These are phyloP conservation scores for Drosophila pseudotakahashii DNA, from an alignment of 2,888 invertebrate genomes.

Conservation along the genomic window DNA sequence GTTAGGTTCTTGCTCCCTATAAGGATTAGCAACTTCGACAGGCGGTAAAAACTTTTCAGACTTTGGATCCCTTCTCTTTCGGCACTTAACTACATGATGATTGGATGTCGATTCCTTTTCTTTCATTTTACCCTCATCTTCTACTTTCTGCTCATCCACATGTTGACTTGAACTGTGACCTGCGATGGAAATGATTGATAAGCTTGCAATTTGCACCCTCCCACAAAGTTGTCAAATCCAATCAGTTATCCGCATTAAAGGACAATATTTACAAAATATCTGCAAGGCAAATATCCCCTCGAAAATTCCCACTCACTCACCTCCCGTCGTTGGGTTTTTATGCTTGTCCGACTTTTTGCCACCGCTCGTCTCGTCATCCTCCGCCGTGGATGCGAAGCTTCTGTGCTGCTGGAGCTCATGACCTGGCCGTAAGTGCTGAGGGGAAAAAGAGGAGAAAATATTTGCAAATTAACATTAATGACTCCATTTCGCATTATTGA, in stretches of 20 bases:
- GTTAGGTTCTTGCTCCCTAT: background rate
- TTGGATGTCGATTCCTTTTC: background rate
- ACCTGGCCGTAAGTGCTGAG: conserved; percentile 47
- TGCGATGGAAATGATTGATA: conserved; percentile 30
- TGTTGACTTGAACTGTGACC: conserved; percentile 9
- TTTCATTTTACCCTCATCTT: background rate
- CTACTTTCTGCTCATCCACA: background rate
- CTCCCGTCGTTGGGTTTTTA: conserved; percentile 51
- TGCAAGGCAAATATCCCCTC: conserved; percentile 11
- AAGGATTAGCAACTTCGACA: background rate
- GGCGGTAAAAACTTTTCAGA: background rate
- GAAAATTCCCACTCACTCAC: conserved; percentile 46
- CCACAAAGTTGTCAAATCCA: conserved; percentile 8
- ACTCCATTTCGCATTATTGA: conserved; percentile 62
- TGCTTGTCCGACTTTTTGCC: conserved; percentile 52
- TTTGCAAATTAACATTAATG: conserved; percentile 66
- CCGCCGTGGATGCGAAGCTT: conserved; percentile 57
- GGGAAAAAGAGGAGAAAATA: conserved; percentile 25
- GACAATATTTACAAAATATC: conserved; percentile 58
- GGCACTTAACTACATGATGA: background rate
- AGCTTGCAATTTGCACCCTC: conserved; percentile 14
- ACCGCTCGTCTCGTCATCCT: conserved; percentile 47
- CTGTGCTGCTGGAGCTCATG: conserved; percentile 57
- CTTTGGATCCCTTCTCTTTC: background rate
- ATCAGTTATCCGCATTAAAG: conserved; percentile 49